Evolutionary conservation across 2,888 invertebrate genomes (phyloP).

Genomic region (Tachina fera): DNA sequence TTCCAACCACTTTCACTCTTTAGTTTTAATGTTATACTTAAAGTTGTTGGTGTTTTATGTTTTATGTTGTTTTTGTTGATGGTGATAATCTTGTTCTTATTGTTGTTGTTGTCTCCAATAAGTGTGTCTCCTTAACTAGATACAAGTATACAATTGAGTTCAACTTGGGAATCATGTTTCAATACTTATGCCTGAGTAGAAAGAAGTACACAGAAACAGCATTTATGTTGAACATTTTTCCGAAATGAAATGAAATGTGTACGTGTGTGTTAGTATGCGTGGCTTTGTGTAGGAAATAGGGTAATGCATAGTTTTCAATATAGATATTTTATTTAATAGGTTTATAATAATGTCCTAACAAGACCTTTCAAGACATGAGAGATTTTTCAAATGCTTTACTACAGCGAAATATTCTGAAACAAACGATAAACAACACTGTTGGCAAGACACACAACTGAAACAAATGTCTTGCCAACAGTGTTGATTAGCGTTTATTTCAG

Average conservation of each 20-base stretch:
- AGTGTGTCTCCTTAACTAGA: constrained; percentile 43
- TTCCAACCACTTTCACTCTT: constrained; percentile 66
- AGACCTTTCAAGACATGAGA: too few species aligned
- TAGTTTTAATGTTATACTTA: constrained; percentile 29
- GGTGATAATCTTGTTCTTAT: constrained; percentile 12
- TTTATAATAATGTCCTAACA: too few species aligned
- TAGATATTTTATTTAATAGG: too few species aligned
- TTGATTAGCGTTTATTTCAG: too few species aligned
- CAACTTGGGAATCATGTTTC: constrained; percentile 57
- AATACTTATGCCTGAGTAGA: constrained; percentile 29
- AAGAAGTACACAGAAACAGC: constrained; percentile 27
- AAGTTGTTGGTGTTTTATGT: constrained; percentile 7
- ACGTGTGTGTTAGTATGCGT: not conserved
- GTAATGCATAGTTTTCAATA: too few species aligned
- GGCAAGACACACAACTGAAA: too few species aligned
- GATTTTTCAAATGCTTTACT: too few species aligned
- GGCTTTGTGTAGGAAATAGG: too few species aligned
- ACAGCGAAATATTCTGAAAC: too few species aligned
- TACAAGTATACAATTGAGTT: constrained; percentile 42
- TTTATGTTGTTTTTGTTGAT: not conserved
- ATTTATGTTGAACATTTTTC: constrained; percentile 8
- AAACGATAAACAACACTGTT: too few species aligned
- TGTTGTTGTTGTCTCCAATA: constrained; percentile 21
- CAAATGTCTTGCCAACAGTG: too few species aligned
- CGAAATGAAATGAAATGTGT: not conserved